phyloP scores from a whole-genome alignment of 2,888 invertebrate genomes.

The Melolontha melolontha region DNA sequence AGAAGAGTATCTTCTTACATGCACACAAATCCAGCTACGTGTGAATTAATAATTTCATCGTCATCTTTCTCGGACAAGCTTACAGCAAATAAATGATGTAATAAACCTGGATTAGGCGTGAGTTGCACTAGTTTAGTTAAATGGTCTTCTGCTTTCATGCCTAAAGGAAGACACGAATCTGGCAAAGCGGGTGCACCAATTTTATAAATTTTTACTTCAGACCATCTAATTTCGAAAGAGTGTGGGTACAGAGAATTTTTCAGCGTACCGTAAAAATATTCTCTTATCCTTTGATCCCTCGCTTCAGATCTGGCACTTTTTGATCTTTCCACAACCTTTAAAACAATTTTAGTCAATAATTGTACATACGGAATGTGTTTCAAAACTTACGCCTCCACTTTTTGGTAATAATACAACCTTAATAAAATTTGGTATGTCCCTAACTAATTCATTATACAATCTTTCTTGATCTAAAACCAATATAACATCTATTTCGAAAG shows the following conservation, averaged over 20 bases:
- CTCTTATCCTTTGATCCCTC: constrained; percentile 84
- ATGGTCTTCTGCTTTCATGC: constrained; percentile 94
- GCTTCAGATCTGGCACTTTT: constrained; percentile 77
- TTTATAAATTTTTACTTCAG: constrained; percentile 91
- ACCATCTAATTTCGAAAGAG: constrained; percentile 93
- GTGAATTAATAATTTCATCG: constrained; percentile 88
- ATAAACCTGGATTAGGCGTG: constrained; percentile 78
- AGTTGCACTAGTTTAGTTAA: constrained; percentile 89
- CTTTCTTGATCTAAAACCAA: constrained; percentile 96
- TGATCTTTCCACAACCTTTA: constrained; percentile 87
- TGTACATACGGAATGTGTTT: constrained; percentile 17
- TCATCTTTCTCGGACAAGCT: constrained; percentile 86
- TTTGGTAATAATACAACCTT: constrained; percentile 94
- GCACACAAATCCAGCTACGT: constrained; percentile 91
- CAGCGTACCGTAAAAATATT: constrained; percentile 96
- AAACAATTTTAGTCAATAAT: constrained; percentile 32
- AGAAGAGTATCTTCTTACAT: constrained; percentile 80
- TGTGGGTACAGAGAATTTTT: constrained; percentile 83
- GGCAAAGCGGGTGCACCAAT: constrained; percentile 94
- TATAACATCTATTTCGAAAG: constrained; percentile 96
- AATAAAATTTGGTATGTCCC: constrained; percentile 94
- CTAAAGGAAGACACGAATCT: constrained; percentile 95
- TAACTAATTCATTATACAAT: constrained; percentile 91
- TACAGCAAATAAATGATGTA: constrained; percentile 91
- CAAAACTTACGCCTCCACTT: constrained; percentile 88